Evolutionary conservation across 2,888 invertebrate genomes (phyloP).

Genomic region (Synergus japonicus): DNA sequence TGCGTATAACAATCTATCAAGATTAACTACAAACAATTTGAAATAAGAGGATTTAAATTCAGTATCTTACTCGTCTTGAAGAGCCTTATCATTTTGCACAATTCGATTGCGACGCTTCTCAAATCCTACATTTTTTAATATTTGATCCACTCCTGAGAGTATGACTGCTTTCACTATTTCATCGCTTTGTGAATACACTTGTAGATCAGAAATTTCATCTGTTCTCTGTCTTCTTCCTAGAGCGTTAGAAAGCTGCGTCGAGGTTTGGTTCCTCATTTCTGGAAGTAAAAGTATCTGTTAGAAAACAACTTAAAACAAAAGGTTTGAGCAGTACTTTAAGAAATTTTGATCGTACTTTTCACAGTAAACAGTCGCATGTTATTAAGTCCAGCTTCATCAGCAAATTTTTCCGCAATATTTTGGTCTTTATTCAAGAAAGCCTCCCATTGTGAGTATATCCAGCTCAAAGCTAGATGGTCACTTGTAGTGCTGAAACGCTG

Average conservation of each 20-base stretch:
- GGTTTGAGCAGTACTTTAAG: not conserved
- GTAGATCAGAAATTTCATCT: slow-evolving; percentile 72
- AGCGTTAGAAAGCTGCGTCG: not conserved
- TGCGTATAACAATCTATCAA: not conserved
- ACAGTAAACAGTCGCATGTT: not conserved
- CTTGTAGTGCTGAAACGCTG: slow-evolving; percentile 79
- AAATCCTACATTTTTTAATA: slow-evolving; percentile 78
- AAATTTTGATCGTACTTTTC: slow-evolving; percentile 20
- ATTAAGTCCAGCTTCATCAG: slow-evolving; percentile 7
- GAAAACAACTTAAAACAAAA: not conserved
- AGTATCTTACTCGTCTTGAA: slow-evolving; percentile 25
- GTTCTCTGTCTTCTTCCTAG: not conserved
- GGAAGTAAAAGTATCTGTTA: not conserved
- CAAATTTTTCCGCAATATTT: slow-evolving; percentile 8
- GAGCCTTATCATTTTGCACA: not conserved
- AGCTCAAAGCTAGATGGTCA: slow-evolving; percentile 82
- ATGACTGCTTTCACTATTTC: slow-evolving; percentile 81
- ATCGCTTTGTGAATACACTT: slow-evolving; percentile 79
- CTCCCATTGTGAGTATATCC: slow-evolving; percentile 80
- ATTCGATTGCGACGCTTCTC: slow-evolving; percentile 64
- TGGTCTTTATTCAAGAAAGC: slow-evolving; percentile 62
- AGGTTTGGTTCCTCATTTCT: slow-evolving; percentile 1
- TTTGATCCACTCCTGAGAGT: slow-evolving; percentile 80
- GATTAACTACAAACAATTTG: not conserved
- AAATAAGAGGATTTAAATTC: not conserved